Base-by-base conservation (phyloP, 2,113 vertebrate species). In the Martes martes region DNA sequence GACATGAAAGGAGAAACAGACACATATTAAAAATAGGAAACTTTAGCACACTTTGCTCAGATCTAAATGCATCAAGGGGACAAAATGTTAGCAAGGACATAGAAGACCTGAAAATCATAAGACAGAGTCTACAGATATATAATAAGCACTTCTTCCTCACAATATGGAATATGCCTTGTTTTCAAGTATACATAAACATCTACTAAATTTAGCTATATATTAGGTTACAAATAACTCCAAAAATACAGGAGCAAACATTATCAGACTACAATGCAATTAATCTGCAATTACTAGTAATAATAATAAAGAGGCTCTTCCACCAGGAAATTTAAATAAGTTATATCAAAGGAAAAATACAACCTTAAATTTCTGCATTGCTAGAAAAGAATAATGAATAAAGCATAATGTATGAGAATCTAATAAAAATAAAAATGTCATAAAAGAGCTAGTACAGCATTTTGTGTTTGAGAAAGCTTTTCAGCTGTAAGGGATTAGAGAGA, bases 11-110 rank as follows among this genome's bases (percentile, higher is more conserved):
- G 89, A 88, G 65, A 96, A 96, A 95, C 13, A 97, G 92, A 96
- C 71, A 89, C n/a, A 88, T 87, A 97, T 95, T 94, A 97, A 92
- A 98, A 96, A 96, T 89, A 96, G 96, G 94, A 91, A 94, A 81
- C 36, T 91, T 96, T 82, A 84, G 39, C 73, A 97, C 87, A 92
- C 18, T 7, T 78, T 55, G 74, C 57, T 98, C 90, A 95, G 95
- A 94, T 95, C 73, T 69, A 80, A 85, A 94, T 71, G 95, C 45
- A 97, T 95, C 74, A 95, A 96, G 90, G 45, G 19, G 24, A 94
- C 26, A 95, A 89, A 97, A 95, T 95, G 95, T 93, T 92, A 87
- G 80, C 78, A 90, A 97, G 94, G 59, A 87, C 86, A 96, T 24
- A 96, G 79, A 96, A 80, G 57, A 63, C 79, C 33, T 26, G 11